Base-by-base conservation (phyloP, 2,113 vertebrate species). In the Chinchilla lanigera region DNA sequence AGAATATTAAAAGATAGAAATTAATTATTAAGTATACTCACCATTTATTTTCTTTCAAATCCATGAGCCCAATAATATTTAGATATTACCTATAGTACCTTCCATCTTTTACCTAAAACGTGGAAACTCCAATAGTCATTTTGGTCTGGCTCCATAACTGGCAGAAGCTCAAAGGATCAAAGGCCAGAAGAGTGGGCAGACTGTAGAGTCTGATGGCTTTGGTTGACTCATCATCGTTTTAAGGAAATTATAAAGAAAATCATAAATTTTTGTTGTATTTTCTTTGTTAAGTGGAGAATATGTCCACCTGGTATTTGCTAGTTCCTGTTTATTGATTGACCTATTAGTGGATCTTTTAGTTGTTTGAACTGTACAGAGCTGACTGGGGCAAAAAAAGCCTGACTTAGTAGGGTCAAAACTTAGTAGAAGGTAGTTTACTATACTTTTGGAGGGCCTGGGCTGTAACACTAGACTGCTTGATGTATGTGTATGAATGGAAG, bases 11-110 rank as follows among this genome's bases (percentile, higher is more conserved):
- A 89, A 90, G 83, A 88, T n/a, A 67, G 58, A 93, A 26, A 95
- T 60, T 84, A 50, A 63, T 61, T 26, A 50, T 88, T 54, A 30
- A 44, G 52, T 86, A 44, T 11, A 1, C 44, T 77, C 54, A 81
- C n/a, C 33, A 73, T 93, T 61, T 95, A 71, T 92, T 97, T 56
- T 92, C 35, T 95, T 95, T 93, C 44, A 97, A 83, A 92, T 92
- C 54, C 65, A 77, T 65, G 8, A 60, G 41, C 3, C 52, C 33
- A 81, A 28, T 19, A 75, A 17, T 88, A 82, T 81, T 86, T 96
- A 91, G 41, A 19, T 92, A 22, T 5, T 90, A 60, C 5, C 38
- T 28, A 30, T 19, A 63, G 4, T 78, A n/a, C 30, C 71, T 95
- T 61, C 22, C 26, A 69, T 20, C 35, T 20, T 82, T 44, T 92